Evolutionary conservation across 2,113 vertebrate genomes (phyloP), one percentile per base, ranked within the genome.

Genomic region (Thamnaconus septentrionalis): DNA sequence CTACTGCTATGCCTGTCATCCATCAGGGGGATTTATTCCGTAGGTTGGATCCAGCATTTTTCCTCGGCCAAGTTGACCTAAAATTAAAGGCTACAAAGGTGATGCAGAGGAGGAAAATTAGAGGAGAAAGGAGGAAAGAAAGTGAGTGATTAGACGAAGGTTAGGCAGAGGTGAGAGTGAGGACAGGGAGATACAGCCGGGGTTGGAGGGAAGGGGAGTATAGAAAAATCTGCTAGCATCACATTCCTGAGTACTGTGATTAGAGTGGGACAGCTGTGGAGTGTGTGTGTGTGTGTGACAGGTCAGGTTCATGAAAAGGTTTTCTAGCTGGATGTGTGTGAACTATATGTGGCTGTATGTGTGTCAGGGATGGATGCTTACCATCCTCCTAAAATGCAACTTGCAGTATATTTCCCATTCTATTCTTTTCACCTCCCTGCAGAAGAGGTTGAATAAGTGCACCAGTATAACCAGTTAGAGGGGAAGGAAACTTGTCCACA

Each of bases 151-250:
- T 5, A 43, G 41, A n/a, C 9, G 42, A 56, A n/a, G 8, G 10
- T 8, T 4, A 52, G 59, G 8, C 7, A 1, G 67, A 65, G 74
- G 70, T 79, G 77, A 86, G 60, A 8, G 4, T 4, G 64, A 59
- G 82, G 80, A 79, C 85, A 71, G 70, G 68, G 78, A 63, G 78
- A 80, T 67, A 72, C 54, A 8, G 76, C 65, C n/a, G 63, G 73
- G 71, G 69, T 77, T 71, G 42, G 48, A 63, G 64, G 45, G 56
- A 56, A 58, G 44, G 62, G 56, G 41, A n/a, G 54, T 64, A 53
- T n/a, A 43, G 53, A 79, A 66, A 76, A 59, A 59, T 75, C 66
- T 73, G 75, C 75, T 74, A 64, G 68, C 9, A 60, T 81, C 63
- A 47, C 73, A 69, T 82, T 80, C 81, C 78, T 69, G 0, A 65